These are phyloP conservation scores for Homalodisca vitripennis DNA, from an alignment of 1,140 invertebrate species.

Conservation along the genomic window DNA sequence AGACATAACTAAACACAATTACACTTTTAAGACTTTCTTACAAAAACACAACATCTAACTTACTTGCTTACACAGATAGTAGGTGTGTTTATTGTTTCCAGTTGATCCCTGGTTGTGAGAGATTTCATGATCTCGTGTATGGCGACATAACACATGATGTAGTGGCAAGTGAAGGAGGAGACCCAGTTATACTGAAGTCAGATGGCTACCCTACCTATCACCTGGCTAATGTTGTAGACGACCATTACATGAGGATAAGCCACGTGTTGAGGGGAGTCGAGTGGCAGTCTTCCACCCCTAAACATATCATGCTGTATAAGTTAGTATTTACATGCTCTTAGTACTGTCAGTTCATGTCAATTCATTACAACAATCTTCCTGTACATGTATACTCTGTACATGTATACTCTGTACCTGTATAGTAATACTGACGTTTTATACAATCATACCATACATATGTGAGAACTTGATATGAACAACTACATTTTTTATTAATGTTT, in stretches of 20 bases:
- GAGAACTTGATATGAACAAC: no score
- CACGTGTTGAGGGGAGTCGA: slow-evolving; percentile 96
- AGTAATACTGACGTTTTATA: not conserved
- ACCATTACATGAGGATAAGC: slow-evolving; percentile 91
- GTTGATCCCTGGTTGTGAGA: slow-evolving; percentile 57
- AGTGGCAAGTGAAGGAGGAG: slow-evolving; percentile 78
- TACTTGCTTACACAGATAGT: slow-evolving; percentile 10
- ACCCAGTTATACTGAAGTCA: slow-evolving; percentile 89
- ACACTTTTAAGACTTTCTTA: not conserved
- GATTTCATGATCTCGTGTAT: slow-evolving; percentile 82
- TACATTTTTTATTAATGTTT: no score
- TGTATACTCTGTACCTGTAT: not conserved
- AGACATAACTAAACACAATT: no score
- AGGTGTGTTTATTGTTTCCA: slow-evolving; percentile 48
- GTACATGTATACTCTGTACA: no score
- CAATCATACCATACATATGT: not conserved
- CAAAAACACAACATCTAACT: slow-evolving; percentile 26
- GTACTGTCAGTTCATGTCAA: no score
- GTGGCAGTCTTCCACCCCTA: slow-evolving; percentile 95
- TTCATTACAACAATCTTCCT: not conserved
- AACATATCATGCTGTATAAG: slow-evolving; percentile 92
- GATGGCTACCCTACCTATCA: slow-evolving; percentile 98
- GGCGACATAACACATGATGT: slow-evolving; percentile 73
- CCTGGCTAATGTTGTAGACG: slow-evolving; percentile 98
- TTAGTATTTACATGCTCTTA: no score